phyloP scores from a whole-genome alignment of 2,113 vertebrate species.

The Miniopterus natalensis region DNA sequence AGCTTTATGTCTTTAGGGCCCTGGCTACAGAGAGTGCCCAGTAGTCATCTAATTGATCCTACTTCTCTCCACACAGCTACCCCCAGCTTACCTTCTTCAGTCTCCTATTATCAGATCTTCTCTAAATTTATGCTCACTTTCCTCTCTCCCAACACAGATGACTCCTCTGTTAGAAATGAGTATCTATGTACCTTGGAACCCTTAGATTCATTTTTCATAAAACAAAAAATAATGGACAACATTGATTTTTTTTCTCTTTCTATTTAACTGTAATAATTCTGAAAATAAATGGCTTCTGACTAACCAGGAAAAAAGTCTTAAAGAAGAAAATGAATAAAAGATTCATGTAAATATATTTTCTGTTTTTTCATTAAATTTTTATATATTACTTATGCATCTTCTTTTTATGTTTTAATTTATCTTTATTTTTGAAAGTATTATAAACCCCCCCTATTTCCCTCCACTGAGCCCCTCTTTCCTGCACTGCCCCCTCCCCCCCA shows the following conservation, averaged over 20 bases:
- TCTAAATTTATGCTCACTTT: not conserved
- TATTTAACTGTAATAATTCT: not conserved
- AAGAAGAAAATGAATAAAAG: conserved; percentile 30
- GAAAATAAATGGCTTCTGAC: conserved; percentile 41
- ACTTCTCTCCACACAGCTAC: not conserved
- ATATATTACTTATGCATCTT: conserved; percentile 35
- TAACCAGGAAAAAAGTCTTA: not conserved
- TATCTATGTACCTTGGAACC: not conserved
- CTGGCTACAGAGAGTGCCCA: not conserved
- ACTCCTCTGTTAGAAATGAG: not conserved
- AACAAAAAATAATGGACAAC: not conserved
- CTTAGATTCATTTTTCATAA: not conserved
- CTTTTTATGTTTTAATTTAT: not conserved
- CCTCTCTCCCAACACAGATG: not conserved
- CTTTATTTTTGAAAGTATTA: too few relatives aligned
- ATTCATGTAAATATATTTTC: conserved; percentile 22
- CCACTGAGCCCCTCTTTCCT: too few relatives aligned
- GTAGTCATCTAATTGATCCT: not conserved
- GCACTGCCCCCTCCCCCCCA: too few relatives aligned
- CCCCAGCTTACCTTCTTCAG: not conserved
- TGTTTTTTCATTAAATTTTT: conserved; percentile 46
- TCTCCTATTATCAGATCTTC: not conserved
- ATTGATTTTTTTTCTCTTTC: conserved; percentile 42
- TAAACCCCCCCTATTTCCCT: too few relatives aligned
- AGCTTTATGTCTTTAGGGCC: not conserved